phyloP scores from a whole-genome alignment of 2,113 vertebrate genomes.

The Cyanocitta stelleri region DNA sequence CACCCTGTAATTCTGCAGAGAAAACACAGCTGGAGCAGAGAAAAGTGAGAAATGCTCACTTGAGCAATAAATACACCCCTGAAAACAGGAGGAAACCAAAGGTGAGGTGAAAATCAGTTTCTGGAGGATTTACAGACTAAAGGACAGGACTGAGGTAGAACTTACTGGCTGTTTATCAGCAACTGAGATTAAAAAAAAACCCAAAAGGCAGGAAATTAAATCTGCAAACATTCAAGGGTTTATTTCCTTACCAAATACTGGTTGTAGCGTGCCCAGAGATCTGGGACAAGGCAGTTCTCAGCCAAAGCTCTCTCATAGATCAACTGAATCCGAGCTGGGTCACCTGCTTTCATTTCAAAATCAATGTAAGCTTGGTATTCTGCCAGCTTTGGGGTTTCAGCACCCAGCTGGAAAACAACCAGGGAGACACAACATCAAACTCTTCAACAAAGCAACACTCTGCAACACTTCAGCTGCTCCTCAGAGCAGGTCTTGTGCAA shows the following conservation, averaged over 20 bases:
- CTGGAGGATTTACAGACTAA: neutral
- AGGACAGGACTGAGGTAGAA: neutral
- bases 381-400: constrained; percentile 87
- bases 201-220: neutral
- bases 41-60: neutral
- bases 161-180: neutral
- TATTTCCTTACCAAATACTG: constrained; percentile 86
- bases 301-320: constrained; percentile 89
- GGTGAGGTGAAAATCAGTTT: neutral
- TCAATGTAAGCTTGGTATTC: constrained; percentile 95
- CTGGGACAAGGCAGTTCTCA: constrained; percentile 96
- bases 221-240: fast-evolving
- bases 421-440: neutral
- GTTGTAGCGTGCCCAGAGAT: constrained; percentile 92
- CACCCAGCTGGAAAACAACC: constrained; percentile 76
- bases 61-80: neutral
- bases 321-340: constrained; percentile 90
- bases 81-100: neutral
- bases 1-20: neutral
- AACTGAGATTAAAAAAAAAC: neutral
- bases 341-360: constrained; percentile 88
- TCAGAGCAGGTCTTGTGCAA: neutral
- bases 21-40: neutral
- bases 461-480: neutral
- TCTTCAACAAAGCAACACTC: neutral